Base-by-base conservation (phyloP, 2,888 invertebrate genomes). In the Chymomyza amoena region DNA sequence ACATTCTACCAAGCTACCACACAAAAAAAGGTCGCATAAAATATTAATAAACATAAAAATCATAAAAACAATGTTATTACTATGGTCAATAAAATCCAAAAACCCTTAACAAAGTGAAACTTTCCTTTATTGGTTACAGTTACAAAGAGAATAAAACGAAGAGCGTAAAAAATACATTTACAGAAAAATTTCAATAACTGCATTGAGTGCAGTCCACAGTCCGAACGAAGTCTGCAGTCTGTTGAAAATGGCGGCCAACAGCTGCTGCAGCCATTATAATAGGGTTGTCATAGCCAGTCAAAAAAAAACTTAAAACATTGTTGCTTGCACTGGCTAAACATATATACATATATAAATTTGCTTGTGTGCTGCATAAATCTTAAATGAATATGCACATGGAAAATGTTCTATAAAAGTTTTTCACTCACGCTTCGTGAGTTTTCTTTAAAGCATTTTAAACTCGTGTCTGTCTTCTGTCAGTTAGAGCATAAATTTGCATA, bases 351-450 rank as follows among this genome's bases (percentile, higher is more conserved):
- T 20, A 4, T 20, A 10, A 2, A n/a, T 25, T 25, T 25, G 25
- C 25, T 25, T 56, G 56, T 18, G 6, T 20, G 25, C 15, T 15
- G 57, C 80, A 87, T 85, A 87, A 87, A 87, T 84, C 80, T 76
- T 28, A 36, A 62, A 51, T 18, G 70, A 76, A 76, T 32, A 32
- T 82, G 78, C 84, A 77, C 85, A 76, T 68, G 67, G 73, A 71
- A 80, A 73, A 85, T 85, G 2, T 76, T 68, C 70, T 76, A 69
- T 65, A 69, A 80, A 85, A 80, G 74, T 85, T 84, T 85, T 83
- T 82, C 88, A 84, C 83, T 87, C 87, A 87, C 83, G 85, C 75
- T 80, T 78, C 77, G 76, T 83, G 83, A 80, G 83, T 82, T 66
- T 68, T 66, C 56, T 32, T 18, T 16, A 59, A n/a, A 16, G 20